Base-by-base conservation (phyloP, 2,888 invertebrate species). In the Phymatocera aterrima region DNA sequence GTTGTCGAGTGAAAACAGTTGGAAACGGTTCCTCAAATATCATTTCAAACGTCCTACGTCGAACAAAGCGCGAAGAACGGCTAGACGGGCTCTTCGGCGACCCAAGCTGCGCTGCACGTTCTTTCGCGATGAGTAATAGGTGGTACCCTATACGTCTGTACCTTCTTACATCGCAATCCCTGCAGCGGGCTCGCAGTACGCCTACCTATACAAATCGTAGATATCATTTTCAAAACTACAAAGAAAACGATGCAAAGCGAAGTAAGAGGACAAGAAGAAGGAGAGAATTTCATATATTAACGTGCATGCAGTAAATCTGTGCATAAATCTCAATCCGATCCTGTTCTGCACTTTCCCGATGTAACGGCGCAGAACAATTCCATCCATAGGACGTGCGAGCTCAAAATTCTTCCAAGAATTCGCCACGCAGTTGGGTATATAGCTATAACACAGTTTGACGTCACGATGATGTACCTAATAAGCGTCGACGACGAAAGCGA, bases 1-100 rank as follows among this genome's bases (percentile, higher is more conserved):
- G 54, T 40, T 54, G 72, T 72, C 51, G 72, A 21, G 34, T 51
- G 72, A 72, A 72, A 72, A 72, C 72, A 31, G 72, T 21, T 43
- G 57, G 43, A 75, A 57, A 57, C 57, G 57, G 57, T 75, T 75
- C 75, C 51, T 75, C 57, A 57, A 75, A 57, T 75, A 75, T 57
- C 40, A 60, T 75, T 75, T 60, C 43, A 72, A 75, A 60, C 57
- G 21, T 75, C 75, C n/a, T n/a, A n/a, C n/a, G n/a, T n/a, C n/a
- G n/a, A n/a, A n/a, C n/a, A n/a, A n/a, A n/a, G 75, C 57, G 57
- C 75, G 57, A 75, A 75, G 75, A 60, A 34, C 57, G 75, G 51
- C 72, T 72, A 51, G 48, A 72, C 43, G 15, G 60, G 12, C 8
- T 46, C 43, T 21, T 40, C 4, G 4, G 8, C n/a, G 4, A 40